Evolutionary conservation across 2,888 invertebrate genomes (phyloP), one percentile per base, ranked within the genome.

Genomic region (Drosophila algonquin): DNA sequence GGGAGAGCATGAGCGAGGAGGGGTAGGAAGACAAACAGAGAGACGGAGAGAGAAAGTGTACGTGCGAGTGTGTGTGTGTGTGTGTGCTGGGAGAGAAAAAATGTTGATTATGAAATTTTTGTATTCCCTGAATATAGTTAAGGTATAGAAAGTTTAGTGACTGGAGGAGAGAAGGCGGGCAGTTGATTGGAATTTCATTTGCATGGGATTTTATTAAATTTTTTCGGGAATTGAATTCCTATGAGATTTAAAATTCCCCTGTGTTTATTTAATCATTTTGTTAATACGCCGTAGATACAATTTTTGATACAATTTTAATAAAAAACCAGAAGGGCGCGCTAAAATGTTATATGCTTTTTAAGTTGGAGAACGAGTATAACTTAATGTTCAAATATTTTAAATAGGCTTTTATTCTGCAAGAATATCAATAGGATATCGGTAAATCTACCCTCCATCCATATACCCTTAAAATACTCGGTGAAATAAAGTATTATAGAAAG

Each of bases 81-180:
- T 53, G 40, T 21, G 21, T 21, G 21, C 53, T 24, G 32, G 46
- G 46, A 59, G 55, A 32, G 50, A 45, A 63, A 79, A 70, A 71
- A 73, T 75, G 62, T 77, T 75, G 75, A 77, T 79, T 80, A 79
- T 73, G 64, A 69, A 79, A 79, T 76, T 77, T 75, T 75, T 73
- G 61, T 68, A 59, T 45, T 53, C 53, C 9, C 24, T 24, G 16
- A 65, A 50, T 16, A 32, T 35, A 51, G 21, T 16, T 59, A 59
- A 24, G 32, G 45, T 45, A 16, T 10, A 30, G 14, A 12, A 14
- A 24, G 24, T 24, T 54, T 24, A 44, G 35, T 63, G 40, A 40
- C 14, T 40, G 40, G 14, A 40, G 40, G 2, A 40, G 40, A 40
- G 40, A 6, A 4, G 40, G 40, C 40, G 14, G 40, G 40, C 6